Base-by-base conservation (phyloP, 2,888 invertebrate species). In the Tridacna gigas region DNA sequence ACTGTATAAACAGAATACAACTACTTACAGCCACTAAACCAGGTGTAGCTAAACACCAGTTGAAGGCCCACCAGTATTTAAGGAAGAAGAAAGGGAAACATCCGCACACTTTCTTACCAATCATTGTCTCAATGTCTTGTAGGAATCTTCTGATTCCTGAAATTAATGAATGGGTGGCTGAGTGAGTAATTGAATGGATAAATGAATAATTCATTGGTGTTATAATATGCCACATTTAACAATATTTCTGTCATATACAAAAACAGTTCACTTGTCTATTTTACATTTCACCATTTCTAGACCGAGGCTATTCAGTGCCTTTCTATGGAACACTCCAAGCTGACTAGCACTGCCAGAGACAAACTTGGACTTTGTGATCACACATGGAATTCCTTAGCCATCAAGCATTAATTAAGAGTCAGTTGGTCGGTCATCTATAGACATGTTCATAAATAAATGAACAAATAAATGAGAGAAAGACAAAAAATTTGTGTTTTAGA, bases 81-180 rank as follows among this genome's bases (percentile, higher is more conserved):
- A 89, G 88, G 47, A 87, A 15, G 47, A 84, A 78, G 90, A 92
- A 93, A 11, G 93, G 91, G 79, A 91, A 81, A 80, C 88, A 88
- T 0, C 88, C 86, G 74, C 91, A 90, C 51, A 90, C 89, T 56
- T 74, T 88, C 45, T 78, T 74, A 0, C 93, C 93, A 61, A 92
- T 83, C 93, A 94, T 94, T 18, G 88, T 86, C 69, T 92, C 89
- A 63, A 94, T 94, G 88, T 94, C 94, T 45, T 89, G 87, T 77
- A 91, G 73, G 88, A 93, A 94, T 25, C 93, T 88, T n/a, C 88
- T 77, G 25, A 90, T 87, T 75, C 92, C 92, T 92, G 82, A n/a
- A 26, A 65, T 0, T 28, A 1, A 56, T 20, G 20, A 56, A 20
- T 56, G 56, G 56, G 20, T 56, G 56, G 9, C 56, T 20, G 20